A percentile compares a stretch with the other conserved stretches of the same genome.
phyloP scores from a whole-genome alignment of 2,113 vertebrate species.

The Otis tarda region DNA sequence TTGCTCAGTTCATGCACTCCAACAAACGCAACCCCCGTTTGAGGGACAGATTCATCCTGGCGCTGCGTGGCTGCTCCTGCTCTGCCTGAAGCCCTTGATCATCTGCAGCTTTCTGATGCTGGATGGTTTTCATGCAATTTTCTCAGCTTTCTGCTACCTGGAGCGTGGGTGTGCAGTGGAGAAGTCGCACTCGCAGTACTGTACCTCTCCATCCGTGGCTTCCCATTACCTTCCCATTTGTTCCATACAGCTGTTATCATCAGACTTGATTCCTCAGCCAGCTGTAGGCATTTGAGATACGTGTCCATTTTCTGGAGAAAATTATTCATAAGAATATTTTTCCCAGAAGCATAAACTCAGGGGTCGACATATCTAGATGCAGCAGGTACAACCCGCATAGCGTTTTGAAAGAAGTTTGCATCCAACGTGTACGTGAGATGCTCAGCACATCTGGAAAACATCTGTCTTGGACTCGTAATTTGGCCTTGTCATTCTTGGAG shows the following conservation, averaged over 20 bases:
- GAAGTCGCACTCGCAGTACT: fast-evolving
- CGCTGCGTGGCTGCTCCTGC: not conserved
- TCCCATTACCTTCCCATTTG: not conserved
- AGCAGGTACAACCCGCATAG: not conserved
- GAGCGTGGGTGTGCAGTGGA: fast-evolving
- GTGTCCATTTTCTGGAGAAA: not conserved
- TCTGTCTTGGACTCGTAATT: not conserved
- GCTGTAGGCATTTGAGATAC: not conserved
- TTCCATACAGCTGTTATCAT: fast-evolving
- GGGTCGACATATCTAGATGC: not conserved
- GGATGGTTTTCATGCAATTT: not conserved
- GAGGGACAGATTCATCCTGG: fast-evolving
- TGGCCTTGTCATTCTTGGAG: not conserved
- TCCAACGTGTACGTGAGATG: not conserved
- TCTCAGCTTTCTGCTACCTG: not conserved
- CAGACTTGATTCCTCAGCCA: not conserved
- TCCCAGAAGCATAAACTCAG: not conserved
- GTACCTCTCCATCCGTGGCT: fast-evolving
- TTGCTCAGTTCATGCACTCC: not conserved
- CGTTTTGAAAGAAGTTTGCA: not conserved
- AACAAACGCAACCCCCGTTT: not conserved
- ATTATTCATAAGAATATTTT: not conserved
- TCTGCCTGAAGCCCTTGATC: not conserved
- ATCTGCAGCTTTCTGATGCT: not conserved
- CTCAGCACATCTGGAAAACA: conserved; percentile 17